A percentile compares a stretch with the other conserved stretches of the same genome.
Evolutionary conservation across 2,797 vertebrate species (phyloP).

Genomic region (Spinibarbus caldwelli): DNA sequence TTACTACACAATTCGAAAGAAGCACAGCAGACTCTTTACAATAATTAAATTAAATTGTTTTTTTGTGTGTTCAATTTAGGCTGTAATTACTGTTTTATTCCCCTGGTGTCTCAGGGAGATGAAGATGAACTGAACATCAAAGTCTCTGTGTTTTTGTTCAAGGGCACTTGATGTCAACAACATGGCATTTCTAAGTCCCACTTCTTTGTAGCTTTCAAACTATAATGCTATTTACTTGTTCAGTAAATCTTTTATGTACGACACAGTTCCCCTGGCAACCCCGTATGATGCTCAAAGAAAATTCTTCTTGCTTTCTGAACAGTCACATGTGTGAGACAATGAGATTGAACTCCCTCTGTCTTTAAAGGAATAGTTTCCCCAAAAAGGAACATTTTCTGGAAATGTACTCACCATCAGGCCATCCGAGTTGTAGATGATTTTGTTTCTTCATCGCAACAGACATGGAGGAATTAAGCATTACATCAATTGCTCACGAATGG

Average conservation of each 20-base stretch:
- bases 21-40: not conserved
- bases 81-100: constrained; percentile 16
- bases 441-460: not conserved
- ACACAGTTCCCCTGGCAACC: constrained; percentile 20
- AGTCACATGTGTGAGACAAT: not conserved
- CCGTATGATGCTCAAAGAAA: not conserved
- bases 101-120: not conserved
- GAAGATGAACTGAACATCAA: constrained; percentile 2
- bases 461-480: not conserved
- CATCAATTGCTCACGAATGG: not conserved
- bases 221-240: constrained; percentile 25
- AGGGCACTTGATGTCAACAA: constrained; percentile 4
- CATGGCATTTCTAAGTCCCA: constrained; percentile 3
- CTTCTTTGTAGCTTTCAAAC: constrained; percentile 3
- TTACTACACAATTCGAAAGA: not conserved
- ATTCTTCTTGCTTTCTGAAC: not conserved
- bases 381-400: not conserved
- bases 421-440: not conserved
- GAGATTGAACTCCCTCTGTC: not conserved
- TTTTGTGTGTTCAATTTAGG: constrained; percentile 5
- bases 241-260: not conserved
- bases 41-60: constrained; percentile 5
- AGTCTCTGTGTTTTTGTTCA: not conserved
- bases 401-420: not conserved
- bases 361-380: not conserved